Base-by-base conservation (phyloP, 1,140 invertebrate species). In the Tetramorium alpestre region DNA sequence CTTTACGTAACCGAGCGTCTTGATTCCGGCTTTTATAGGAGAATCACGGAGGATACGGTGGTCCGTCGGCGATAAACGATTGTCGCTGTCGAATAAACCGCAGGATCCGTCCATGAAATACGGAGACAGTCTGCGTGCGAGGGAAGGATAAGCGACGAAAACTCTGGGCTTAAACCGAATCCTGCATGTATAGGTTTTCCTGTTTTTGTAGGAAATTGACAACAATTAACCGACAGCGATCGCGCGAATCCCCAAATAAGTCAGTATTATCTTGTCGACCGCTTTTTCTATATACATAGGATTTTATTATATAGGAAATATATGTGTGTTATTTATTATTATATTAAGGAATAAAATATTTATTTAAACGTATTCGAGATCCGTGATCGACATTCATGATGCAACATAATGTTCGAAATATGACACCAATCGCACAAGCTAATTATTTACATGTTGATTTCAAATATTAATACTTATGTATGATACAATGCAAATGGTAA, bases 141-240 rank as follows among this genome's bases (percentile, higher is more conserved):
- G 1, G 28, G 33, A 56, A 38, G 44, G n/a, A 77, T 5, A 44
- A 51, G 25, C 44, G 25, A 77, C 18, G 58, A 85, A 76, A 76
- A 25, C 25, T 33, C 11, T 3, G 6, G 0, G 25, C 33, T 38
- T 28, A 49, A 51, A 81, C 75, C 54, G 51, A 18, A 87, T 38
- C 13, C 22, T 70, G 38, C 41, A 65, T 49, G 54, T 22, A 18
- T 38, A 3, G 11, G 60, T 58, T 56, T 89, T 90, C 85, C 88
- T 89, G 88, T 90, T 89, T 89, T 82, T 5, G 16, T 60, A 67
- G 54, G 87, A 88, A 85, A 69, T 65, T 4, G 13, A 54, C n/a
- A 16, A 13, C 11, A 38, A 62, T 87, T 87, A 76, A 77, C 7
- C 3, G 7, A 22, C 22, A 58, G 2, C 11, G 7, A 76, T 62